A percentile compares a stretch with the other conserved stretches of the same genome.
These are phyloP conservation scores for Actenoides hombroni DNA, from an alignment of 2,113 vertebrate genomes.

Conservation along the genomic window DNA sequence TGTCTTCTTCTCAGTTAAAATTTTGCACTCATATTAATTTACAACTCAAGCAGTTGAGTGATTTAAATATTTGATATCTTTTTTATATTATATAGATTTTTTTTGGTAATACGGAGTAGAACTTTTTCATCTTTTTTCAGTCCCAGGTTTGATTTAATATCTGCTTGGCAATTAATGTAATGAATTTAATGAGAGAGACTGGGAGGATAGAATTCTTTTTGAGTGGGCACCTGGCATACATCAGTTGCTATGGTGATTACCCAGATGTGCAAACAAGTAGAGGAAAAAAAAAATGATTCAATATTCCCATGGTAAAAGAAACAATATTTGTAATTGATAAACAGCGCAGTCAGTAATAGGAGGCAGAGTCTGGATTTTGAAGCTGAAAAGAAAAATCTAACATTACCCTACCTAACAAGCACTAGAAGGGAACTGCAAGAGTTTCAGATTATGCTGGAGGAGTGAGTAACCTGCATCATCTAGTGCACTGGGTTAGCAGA, in stretches of 20 bases:
- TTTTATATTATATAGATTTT: background rate
- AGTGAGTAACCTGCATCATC: background rate
- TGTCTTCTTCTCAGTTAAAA: background rate
- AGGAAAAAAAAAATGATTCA: constrained; percentile 28
- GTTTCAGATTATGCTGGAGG: background rate
- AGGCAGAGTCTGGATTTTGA: background rate
- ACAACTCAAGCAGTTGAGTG: background rate
- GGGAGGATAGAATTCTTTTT: background rate
- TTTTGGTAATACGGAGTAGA: background rate
- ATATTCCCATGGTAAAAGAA: constrained; percentile 20
- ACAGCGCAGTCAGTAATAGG: background rate
- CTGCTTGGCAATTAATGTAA: constrained; percentile 49
- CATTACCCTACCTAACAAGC: background rate
- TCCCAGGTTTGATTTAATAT: constrained; percentile 19
- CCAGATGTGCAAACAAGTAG: constrained; percentile 56
- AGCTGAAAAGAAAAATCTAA: background rate
- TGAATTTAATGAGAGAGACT: constrained; percentile 9
- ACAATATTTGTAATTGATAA: constrained; percentile 41
- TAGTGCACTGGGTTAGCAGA: background rate
- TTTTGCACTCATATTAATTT: background rate
- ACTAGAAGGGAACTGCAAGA: background rate
- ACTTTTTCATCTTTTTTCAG: background rate
- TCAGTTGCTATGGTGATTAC: constrained; percentile 65
- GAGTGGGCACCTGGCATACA: constrained; percentile 53
- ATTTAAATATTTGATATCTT: background rate